These are phyloP conservation scores for Acropora tenuis DNA, from an alignment of 64 coral and sea anemone species.

Conservation along the genomic window DNA sequence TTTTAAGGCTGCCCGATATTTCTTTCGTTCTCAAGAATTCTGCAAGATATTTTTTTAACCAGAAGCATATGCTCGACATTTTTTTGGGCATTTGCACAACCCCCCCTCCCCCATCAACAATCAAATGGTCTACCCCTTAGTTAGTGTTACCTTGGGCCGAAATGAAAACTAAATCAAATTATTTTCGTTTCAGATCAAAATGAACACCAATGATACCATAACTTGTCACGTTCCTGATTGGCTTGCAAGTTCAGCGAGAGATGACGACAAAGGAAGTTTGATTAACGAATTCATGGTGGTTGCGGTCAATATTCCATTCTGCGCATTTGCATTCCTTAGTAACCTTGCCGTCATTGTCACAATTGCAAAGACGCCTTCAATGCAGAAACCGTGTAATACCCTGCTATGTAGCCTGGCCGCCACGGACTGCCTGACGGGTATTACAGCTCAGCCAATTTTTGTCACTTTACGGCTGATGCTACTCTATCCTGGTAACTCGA, in stretches of 20 bases:
- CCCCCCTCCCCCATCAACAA: too few relatives aligned
- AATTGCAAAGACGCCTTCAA: neutral
- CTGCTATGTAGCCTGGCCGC: neutral
- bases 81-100: too few relatives aligned
- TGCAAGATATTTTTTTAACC: too few relatives aligned
- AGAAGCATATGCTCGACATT: too few relatives aligned
- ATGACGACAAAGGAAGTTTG: neutral
- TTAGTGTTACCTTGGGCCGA: neutral
- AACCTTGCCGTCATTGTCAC: neutral
- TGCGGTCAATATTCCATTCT: neutral
- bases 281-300: neutral
- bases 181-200: neutral
- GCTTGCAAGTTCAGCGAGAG: neutral
- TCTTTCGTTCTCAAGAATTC: too few relatives aligned
- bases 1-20: too few relatives aligned
- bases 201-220: neutral
- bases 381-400: neutral
- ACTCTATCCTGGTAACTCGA: neutral
- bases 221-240: neutral
- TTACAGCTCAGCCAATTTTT: slow-evolving; percentile 5
- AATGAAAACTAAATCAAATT: neutral
- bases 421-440: neutral
- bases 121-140: neutral
- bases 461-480: neutral
- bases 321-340: neutral